Conservation (phyloP, 2,113 vertebrate genomes). For the Echinops telfairi region DNA sequence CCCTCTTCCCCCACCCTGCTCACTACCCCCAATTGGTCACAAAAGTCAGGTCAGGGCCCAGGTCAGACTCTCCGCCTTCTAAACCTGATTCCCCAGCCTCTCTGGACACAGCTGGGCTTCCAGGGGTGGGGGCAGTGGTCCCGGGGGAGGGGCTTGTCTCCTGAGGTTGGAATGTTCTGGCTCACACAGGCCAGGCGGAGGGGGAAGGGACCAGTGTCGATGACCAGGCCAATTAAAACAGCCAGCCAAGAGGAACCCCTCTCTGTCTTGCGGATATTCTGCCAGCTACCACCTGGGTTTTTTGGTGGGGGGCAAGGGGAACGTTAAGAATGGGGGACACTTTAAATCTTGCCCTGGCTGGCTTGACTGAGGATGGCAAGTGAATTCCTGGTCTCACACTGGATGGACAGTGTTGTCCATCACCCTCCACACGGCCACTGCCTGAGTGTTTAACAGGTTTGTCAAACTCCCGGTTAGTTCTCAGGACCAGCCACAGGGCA, state of each 20-base stretch:
- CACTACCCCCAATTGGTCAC: slow-evolving; percentile 17
- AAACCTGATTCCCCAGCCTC: slow-evolving; percentile 52
- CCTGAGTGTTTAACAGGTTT: background rate
- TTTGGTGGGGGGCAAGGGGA: background rate
- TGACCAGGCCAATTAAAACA: slow-evolving; percentile 60
- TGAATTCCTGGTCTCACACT: background rate
- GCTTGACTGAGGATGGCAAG: background rate
- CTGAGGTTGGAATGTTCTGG: slow-evolving; percentile 62
- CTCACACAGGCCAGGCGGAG: slow-evolving; percentile 43
- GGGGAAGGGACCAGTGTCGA: slow-evolving; percentile 41
- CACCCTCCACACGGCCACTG: background rate
- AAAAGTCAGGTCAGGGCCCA: slow-evolving; percentile 74
- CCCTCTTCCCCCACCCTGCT: background rate
- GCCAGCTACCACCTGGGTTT: background rate
- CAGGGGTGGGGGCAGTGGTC: background rate
- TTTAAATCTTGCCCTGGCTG: slow-evolving; percentile 28
- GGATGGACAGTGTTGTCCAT: background rate
- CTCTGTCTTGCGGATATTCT: background rate
- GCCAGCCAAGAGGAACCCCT: slow-evolving; percentile 56
- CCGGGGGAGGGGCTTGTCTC: background rate
- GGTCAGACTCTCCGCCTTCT: slow-evolving; percentile 66
- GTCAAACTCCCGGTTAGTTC: slow-evolving; percentile 44
- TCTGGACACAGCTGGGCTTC: slow-evolving; percentile 52
- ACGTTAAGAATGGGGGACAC: no score
- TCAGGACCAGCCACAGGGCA: slow-evolving; percentile 9